Percentiles rank a stretch among this genome's conserved stretches.
Evolutionary conservation across 2,888 invertebrate genomes (phyloP).

Genomic region (Tetheella fluctuosa): DNA sequence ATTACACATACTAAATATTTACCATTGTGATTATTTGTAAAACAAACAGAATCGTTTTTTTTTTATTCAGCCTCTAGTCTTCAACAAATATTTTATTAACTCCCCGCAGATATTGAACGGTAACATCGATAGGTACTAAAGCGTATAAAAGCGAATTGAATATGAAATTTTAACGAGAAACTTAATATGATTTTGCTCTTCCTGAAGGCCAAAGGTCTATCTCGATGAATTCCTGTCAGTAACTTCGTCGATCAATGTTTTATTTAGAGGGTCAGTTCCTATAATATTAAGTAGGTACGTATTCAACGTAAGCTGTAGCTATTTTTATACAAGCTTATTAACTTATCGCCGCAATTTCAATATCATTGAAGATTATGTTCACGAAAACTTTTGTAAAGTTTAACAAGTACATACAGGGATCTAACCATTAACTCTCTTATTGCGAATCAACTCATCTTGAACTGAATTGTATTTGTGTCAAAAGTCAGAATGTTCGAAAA

Average conservation of each 20-base stretch:
- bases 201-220: background rate
- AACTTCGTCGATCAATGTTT: background rate
- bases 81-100: background rate
- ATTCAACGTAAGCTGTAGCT: background rate
- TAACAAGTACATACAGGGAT: no score
- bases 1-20: no score
- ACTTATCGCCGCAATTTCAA: no score
- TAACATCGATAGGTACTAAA: background rate
- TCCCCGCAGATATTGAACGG: background rate
- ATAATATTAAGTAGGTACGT: background rate
- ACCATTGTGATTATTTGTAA: no score
- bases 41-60: no score
- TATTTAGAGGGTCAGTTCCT: background rate
- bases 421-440: no score
- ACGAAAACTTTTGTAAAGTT: no score
- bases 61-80: background rate
- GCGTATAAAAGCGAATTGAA: background rate
- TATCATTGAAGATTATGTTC: no score
- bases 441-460: no score
- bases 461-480: no score
- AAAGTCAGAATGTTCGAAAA: no score
- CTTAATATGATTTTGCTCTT: background rate
- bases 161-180: slow-evolving; percentile 2
- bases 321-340: no score
- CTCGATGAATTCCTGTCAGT: background rate